Conservation (phyloP, 2,113 vertebrate species). For the Thymallus thymallus region DNA sequence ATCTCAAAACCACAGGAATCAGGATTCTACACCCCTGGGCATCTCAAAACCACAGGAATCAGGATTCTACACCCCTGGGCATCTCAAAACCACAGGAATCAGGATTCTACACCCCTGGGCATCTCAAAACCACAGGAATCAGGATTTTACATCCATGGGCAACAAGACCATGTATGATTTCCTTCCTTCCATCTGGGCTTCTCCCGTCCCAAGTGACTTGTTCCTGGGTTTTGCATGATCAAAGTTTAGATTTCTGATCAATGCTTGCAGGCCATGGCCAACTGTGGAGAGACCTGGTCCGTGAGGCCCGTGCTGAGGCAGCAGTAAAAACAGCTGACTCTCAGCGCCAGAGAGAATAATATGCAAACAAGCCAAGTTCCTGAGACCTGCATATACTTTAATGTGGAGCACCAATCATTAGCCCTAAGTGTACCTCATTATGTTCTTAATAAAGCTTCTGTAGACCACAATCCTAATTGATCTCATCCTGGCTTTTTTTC, state of each 20-base stretch:
- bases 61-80: background rate
- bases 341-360: conserved; percentile 43
- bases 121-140: background rate
- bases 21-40: background rate
- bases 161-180: conserved; percentile 9
- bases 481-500: conserved; percentile 56
- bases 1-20: background rate
- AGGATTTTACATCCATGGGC: background rate
- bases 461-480: conserved; percentile 69
- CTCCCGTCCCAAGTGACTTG: conserved; percentile 19
- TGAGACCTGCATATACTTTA: conserved; percentile 48
- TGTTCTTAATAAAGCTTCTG: conserved; percentile 63
- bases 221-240: conserved; percentile 54
- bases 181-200: conserved; percentile 16
- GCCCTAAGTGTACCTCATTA: conserved; percentile 75
- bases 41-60: background rate
- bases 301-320: conserved; percentile 61
- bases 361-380: conserved; percentile 43
- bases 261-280: conserved; percentile 49
- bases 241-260: conserved; percentile 63
- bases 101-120: background rate
- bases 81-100: background rate
- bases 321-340: conserved; percentile 63
- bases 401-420: conserved; percentile 67
- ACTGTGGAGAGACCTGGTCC: background rate